Percentiles rank a stretch among this genome's conserved stretches.
These are phyloP conservation scores for Harpalus rufipes DNA, from an alignment of 2,888 invertebrate genomes.

Conservation along the genomic window DNA sequence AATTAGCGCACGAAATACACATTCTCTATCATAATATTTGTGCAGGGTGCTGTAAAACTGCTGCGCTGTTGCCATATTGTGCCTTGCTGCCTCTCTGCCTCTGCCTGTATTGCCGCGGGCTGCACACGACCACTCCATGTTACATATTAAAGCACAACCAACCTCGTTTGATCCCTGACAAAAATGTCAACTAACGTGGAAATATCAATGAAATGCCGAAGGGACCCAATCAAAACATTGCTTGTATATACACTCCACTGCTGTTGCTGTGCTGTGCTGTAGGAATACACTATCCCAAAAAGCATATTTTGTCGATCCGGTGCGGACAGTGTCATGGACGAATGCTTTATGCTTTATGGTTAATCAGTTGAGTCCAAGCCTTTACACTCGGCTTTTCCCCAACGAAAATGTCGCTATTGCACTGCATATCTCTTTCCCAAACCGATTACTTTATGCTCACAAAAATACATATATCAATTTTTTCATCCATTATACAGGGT, in stretches of 20 bases:
- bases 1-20: conserved; percentile 66
- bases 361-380: neutral
- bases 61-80: conserved; percentile 34
- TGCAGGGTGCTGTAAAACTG: conserved; percentile 64
- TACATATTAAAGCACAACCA: conserved; percentile 31
- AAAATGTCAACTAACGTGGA: conserved; percentile 34
- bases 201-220: conserved; percentile 12
- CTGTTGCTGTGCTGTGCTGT: neutral
- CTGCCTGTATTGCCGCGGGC: conserved; percentile 18
- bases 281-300: conserved; percentile 1
- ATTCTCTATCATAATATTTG: conserved; percentile 67
- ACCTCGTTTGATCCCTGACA: conserved; percentile 21
- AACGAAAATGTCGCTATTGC: too few relatives aligned
- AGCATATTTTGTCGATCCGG: neutral
- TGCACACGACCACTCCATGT: conserved; percentile 32
- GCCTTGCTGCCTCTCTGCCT: conserved; percentile 18
- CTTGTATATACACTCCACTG: neutral
- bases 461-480: too few relatives aligned
- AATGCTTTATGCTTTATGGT: neutral
- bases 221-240: neutral
- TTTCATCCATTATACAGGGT: too few relatives aligned
- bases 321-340: neutral
- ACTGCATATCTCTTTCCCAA: too few relatives aligned
- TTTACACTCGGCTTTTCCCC: too few relatives aligned
- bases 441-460: too few relatives aligned